Base-by-base conservation (phyloP, 2,888 invertebrate species). In the Polyploca ridens region DNA sequence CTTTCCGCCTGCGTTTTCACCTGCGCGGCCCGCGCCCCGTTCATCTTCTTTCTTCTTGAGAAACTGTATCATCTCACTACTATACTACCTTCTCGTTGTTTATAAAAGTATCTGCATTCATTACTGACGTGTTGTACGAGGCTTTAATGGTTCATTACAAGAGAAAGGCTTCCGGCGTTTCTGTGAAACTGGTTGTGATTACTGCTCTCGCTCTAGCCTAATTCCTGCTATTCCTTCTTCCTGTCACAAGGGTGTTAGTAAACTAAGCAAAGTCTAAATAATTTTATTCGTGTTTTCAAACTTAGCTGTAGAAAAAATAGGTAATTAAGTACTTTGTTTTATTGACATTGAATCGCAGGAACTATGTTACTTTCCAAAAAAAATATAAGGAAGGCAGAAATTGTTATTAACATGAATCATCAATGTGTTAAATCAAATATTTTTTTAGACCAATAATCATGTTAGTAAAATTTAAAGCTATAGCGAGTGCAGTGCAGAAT, bases 131-230 rank as follows among this genome's bases (percentile, higher is more conserved):
- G 44, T 49, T 16, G 16, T 49, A 49, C n/a, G n/a, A 49, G 3
- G n/a, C n/a, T 1, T 5, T 46, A 46, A 46, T 49, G 1, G 49
- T 49, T 49, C 16, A 75, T 77, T 77, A 78, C 72, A 75, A 82
- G 85, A 88, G 87, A 88, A 88, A 90, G 85, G 87, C 85, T 90
- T 90, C 90, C 89, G 89, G 86, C 82, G 84, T 85, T 83, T 85
- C 78, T 81, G 74, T 69, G 73, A 71, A 84, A 87, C 89, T 80
- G 85, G 89, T 89, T 86, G 78, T 64, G 64, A 66, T 74, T 67
- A 65, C 75, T 75, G 72, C 71, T 84, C 83, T 77, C 82, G 69
- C 74, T 81, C 78, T 75, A 74, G 71, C 77, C 74, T 73, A 77
- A 76, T 79, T 78, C 74, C 82, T 80, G 80, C 77, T 76, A 79